Evolutionary conservation across 2,797 vertebrate species (phyloP), one percentile per base, ranked within the genome.

Genomic region (Oceanodroma leucorhoa): DNA sequence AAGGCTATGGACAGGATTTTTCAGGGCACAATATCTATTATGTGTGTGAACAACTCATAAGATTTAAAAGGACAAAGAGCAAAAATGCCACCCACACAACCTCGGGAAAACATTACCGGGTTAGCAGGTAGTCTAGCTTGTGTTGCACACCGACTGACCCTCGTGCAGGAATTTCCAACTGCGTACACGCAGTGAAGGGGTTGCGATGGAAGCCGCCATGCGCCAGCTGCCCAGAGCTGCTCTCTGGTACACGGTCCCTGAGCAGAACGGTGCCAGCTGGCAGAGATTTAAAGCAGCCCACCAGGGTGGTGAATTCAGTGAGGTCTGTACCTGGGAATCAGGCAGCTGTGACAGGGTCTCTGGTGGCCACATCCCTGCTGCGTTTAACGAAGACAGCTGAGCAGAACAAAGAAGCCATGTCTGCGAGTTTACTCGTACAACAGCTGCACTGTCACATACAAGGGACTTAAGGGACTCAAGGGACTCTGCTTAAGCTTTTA

Each of bases 151-250:
- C 1, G 0, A 5, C 9, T 6, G 41, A 43, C 32, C 40, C 30
- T 21, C 14, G 22, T 16, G 48, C 38, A 43, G 30, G 7, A 11
- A 41, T 40, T 87, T 55, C n/a, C 29, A 55, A 10, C 29, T 3
- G 6, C 0, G 6, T 15, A 15, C 22, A 34, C 3, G 17, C 14
- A 30, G 13, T 4, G 29, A 60, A n/a, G 40, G 15, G 36, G 13
- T 22, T 50, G 27, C 0, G 2, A 19, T 32, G 40, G 32, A 87
- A 32, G 16, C 58, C 66, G 62, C 26, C 6, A 1, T 0, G 1
- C 0, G 4, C 38, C 32, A 18, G 17, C 32, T 27, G 6, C 26
- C 48, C 29, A 9, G 30, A 51, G 51, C 26, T 41, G 26, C 60
- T 65, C 41, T 15, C 30, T 43, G 54, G 13, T 38, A 36, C 10